Evolutionary conservation across 2,113 vertebrate genomes (phyloP).

Genomic region (Brienomyrus brachyistius): DNA sequence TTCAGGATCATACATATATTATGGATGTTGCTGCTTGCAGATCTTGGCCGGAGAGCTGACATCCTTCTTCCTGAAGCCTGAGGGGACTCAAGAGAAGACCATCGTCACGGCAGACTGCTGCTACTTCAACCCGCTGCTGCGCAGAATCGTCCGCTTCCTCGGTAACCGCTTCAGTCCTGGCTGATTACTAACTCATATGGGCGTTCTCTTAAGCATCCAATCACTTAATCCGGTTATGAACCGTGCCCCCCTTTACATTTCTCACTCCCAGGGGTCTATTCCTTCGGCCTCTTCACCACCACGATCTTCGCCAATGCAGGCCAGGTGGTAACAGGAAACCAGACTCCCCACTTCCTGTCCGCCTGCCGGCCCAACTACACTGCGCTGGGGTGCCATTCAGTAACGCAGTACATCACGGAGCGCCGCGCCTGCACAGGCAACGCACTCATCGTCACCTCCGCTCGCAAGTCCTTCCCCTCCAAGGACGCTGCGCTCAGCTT

Average conservation of each 20-base stretch:
- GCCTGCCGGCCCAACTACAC: conserved; percentile 89
- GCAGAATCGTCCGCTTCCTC: conserved; percentile 79
- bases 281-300: conserved; percentile 83
- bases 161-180: conserved; percentile 54
- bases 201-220: background rate
- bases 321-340: conserved; percentile 85
- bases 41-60: conserved; percentile 79
- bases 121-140: conserved; percentile 80
- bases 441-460: conserved; percentile 70
- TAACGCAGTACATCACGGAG: conserved; percentile 71
- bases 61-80: conserved; percentile 69
- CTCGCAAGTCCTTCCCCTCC: conserved; percentile 81
- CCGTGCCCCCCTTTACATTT: background rate
- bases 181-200: background rate
- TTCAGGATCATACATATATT: background rate
- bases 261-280: conserved; percentile 71
- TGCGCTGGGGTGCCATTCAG: conserved; percentile 72
- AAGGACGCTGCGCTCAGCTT: conserved; percentile 81
- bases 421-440: conserved; percentile 73
- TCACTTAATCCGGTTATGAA: background rate
- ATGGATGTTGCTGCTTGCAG: conserved; percentile 44
- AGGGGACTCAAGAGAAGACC: conserved; percentile 69
- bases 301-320: conserved; percentile 87
- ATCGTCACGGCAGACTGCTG: conserved; percentile 83
- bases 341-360: conserved; percentile 80